A percentile compares a stretch with the other conserved stretches of the same genome.
phyloP scores from a whole-genome alignment of 2,113 vertebrate species.

The Cynopterus brachyotis region DNA sequence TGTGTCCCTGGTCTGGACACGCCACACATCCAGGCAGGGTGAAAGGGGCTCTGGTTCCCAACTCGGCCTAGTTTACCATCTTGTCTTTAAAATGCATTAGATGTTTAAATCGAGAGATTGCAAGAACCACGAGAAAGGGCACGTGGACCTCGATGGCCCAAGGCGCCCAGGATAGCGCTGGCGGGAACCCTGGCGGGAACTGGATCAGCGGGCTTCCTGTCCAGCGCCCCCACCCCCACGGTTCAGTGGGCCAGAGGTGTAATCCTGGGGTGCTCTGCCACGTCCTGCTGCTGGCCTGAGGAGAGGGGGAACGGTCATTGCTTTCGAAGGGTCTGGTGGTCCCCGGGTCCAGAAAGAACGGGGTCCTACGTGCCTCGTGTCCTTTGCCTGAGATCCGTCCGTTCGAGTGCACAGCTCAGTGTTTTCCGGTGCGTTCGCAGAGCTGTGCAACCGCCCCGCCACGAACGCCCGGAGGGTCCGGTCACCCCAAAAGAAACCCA shows the following conservation, averaged over 20 bases:
- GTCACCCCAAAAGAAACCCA: neutral
- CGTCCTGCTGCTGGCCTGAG: neutral
- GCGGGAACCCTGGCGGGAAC: neutral
- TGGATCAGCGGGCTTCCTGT: neutral
- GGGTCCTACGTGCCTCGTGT: neutral
- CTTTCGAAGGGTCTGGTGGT: neutral
- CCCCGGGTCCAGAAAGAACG: neutral
- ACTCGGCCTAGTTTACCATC: neutral
- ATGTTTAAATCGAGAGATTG: neutral
- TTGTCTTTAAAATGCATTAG: neutral
- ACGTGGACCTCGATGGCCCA: accelerated
- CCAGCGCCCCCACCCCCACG: neutral
- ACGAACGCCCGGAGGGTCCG: neutral
- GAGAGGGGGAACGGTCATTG: too few relatives aligned
- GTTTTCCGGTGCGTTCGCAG: neutral
- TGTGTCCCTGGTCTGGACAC: too few relatives aligned
- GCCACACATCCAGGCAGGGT: neutral
- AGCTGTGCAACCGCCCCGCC: neutral
- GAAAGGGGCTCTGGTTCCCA: neutral
- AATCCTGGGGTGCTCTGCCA: neutral
- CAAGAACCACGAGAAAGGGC: neutral
- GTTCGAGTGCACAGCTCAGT: neutral
- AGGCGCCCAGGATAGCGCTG: neutral
- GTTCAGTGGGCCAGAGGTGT: neutral
- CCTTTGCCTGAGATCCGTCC: neutral